Base-by-base conservation (phyloP, 2,888 invertebrate species). In the Sialis fuliginosa region DNA sequence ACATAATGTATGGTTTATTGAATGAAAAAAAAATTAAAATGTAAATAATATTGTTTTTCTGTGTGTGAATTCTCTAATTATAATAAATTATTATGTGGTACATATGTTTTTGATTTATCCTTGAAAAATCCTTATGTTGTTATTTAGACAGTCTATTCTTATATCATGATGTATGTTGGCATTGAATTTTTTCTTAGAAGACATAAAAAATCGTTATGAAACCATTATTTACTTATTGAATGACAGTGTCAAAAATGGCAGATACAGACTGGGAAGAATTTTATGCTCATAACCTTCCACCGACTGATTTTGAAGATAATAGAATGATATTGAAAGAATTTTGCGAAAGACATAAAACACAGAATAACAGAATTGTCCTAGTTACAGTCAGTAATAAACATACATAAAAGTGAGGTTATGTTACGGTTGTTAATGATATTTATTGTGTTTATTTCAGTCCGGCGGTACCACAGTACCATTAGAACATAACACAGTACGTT, bases 401-500 rank as follows among this genome's bases (percentile, higher is more conserved):
- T 40, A 22, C 41, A 32, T 42, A 22, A 9, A 6, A 47, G 7
- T 30, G n/a, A 42, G 22, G 22, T 42, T 31, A 22, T 42, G 42
- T 9, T n/a, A 8, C 13, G 4, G 35, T 35, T 35, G 37, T 37
- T 10, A 37, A 37, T 37, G 6, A 37, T 40, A 40, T 12, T 43
- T 46, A 46, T 48, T 47, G 35, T 43, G 50, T 48, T 40, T 52
- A 46, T 54, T 68, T 69, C 64, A 85, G 86, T 95, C 93, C 50
- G 97, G 97, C 37, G 97, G 97, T 47, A 98, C 97, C 5, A 91
- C 90, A 35, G 90, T 96, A 5, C 97, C 97, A 0, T 64, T 98
- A 48, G 98, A 98, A 62, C 90, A 91, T 63, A 90, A 93, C 62
- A 95, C 96, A 1, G 98, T 98, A 1, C 77, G 98, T 45, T 98